phyloP scores from a whole-genome alignment of 2,113 vertebrate species.

The Podiceps cristatus region DNA sequence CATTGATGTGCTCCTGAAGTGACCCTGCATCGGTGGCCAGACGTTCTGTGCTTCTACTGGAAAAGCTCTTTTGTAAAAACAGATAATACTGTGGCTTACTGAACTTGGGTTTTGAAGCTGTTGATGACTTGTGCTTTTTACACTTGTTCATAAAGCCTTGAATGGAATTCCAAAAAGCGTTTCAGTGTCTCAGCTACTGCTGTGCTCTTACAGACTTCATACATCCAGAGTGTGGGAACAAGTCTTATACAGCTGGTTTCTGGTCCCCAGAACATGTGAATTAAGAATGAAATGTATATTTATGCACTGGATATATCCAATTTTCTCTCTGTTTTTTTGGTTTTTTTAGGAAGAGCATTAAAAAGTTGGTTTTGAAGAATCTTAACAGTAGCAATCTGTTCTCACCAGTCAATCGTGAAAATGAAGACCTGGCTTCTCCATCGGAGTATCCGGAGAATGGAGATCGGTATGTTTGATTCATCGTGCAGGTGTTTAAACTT shows the following conservation, averaged over 20 bases:
- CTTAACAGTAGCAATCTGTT: conserved; percentile 88
- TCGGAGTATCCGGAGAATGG: conserved; percentile 90
- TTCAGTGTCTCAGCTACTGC: background rate
- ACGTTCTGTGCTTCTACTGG: background rate
- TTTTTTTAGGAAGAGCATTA: conserved; percentile 90
- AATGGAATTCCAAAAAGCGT: background rate
- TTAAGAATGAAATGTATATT: fast-evolving
- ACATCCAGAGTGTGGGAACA: background rate
- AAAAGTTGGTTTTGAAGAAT: conserved; percentile 96
- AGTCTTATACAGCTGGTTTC: background rate
- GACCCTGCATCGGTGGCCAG: background rate
- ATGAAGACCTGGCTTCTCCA: conserved; percentile 85
- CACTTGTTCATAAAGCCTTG: background rate
- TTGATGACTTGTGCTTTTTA: background rate
- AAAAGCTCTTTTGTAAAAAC: background rate
- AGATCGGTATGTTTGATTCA: conserved; percentile 77
- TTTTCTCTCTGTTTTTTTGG: background rate
- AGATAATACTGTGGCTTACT: background rate
- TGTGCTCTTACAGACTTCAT: fast-evolving
- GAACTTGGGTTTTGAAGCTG: background rate
- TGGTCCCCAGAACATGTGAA: background rate
- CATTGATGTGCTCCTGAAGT: fast-evolving
- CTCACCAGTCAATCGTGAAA: conserved; percentile 83
- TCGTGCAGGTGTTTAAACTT: background rate
- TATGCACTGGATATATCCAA: background rate